Evolutionary conservation across 2,888 invertebrate genomes (phyloP).

Genomic region (Seira ritae): DNA sequence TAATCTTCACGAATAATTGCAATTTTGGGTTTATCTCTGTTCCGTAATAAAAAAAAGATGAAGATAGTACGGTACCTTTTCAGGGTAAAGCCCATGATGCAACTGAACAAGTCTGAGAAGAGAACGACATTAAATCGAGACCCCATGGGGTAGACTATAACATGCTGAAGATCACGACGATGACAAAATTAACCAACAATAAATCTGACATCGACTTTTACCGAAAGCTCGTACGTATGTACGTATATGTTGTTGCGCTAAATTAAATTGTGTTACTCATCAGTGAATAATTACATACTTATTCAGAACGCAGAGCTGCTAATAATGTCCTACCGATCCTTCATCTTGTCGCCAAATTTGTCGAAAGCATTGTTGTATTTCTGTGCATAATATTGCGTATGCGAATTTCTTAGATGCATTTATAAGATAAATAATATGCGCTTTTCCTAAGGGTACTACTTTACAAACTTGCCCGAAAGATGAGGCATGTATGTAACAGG

Average conservation of each 20-base stretch:
- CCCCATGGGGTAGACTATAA: slow-evolving; percentile 51
- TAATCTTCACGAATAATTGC: neutral
- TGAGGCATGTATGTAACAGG: neutral
- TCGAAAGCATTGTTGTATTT: slow-evolving; percentile 10
- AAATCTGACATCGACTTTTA: slow-evolving; percentile 43
- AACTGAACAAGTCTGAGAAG: neutral
- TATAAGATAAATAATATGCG: neutral
- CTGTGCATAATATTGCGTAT: no score
- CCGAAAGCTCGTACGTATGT: no score
- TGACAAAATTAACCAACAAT: slow-evolving; percentile 53
- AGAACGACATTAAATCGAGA: slow-evolving; percentile 56
- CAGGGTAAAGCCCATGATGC: slow-evolving; percentile 20
- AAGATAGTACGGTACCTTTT: neutral
- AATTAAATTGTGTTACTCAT: slow-evolving; percentile 11
- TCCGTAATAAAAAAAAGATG: neutral
- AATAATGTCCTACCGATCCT: slow-evolving; percentile 2
- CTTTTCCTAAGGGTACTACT: neutral
- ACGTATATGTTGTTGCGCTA: neutral
- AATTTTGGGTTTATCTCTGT: slow-evolving; percentile 6
- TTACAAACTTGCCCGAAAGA: neutral
- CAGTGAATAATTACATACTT: slow-evolving; percentile 11
- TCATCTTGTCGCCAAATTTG: slow-evolving; percentile 44
- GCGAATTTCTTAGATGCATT: neutral
- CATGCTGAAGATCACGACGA: slow-evolving; percentile 38
- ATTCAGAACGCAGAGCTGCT: neutral